Conservation (phyloP, 2,113 vertebrate species). For the Brachyhypopomus gauderio region DNA sequence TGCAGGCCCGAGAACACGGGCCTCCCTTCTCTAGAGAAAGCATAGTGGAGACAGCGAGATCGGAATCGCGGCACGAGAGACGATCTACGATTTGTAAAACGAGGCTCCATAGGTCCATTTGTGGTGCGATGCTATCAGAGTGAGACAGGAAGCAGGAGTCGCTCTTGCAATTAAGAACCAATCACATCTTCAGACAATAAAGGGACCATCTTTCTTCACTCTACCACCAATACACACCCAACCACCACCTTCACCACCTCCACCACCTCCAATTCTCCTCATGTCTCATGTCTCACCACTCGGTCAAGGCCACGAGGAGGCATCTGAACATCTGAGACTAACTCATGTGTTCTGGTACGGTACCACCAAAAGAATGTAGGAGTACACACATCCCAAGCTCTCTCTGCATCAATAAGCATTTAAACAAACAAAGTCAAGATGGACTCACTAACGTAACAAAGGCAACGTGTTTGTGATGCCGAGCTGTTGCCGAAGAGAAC, state of each 20-base stretch:
- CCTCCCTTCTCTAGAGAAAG: neutral
- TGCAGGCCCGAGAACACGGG: neutral
- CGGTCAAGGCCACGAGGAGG: constrained; percentile 16
- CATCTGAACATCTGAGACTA: constrained; percentile 10
- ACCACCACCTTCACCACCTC: neutral
- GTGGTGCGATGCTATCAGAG: constrained; percentile 35
- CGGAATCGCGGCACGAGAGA: constrained; percentile 2
- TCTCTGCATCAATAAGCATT: constrained; percentile 32
- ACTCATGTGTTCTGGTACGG: neutral
- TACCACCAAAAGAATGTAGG: neutral
- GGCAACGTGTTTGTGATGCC: constrained; percentile 33
- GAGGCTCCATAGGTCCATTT: constrained; percentile 28
- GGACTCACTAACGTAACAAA: constrained; percentile 1
- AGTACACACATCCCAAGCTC: neutral
- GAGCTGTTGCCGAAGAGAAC: constrained; percentile 8
- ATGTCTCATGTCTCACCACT: neutral
- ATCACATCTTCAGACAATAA: constrained; percentile 16
- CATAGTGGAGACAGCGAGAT: constrained; percentile 21
- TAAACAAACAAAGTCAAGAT: constrained; percentile 34
- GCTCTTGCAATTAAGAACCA: constrained; percentile 42
- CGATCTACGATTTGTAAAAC: constrained; percentile 31
- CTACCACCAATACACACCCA: neutral
- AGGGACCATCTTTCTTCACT: constrained; percentile 13
- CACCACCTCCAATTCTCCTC: neutral
- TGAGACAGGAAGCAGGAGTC: constrained; percentile 26